These are phyloP conservation scores for Sericinus montela DNA, from an alignment of 2,888 invertebrate species.

Conservation along the genomic window DNA sequence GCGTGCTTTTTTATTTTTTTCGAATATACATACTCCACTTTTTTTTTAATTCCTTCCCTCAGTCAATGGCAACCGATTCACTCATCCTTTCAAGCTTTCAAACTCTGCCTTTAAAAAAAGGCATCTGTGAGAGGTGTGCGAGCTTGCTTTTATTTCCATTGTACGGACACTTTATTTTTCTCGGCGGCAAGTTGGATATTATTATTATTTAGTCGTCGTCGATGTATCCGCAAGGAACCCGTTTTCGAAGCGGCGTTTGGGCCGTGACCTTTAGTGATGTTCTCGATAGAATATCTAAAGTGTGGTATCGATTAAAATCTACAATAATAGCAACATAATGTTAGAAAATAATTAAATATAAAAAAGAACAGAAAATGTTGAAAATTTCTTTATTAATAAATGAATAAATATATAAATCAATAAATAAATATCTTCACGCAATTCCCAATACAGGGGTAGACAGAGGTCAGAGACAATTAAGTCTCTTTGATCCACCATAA, in stretches of 20 bases:
- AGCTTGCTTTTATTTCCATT: conserved; percentile 41
- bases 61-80: conserved; percentile 33
- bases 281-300: conserved; percentile 17
- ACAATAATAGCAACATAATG: no score
- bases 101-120: conserved; percentile 30
- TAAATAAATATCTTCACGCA: no score
- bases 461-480: no score
- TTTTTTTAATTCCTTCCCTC: conserved; percentile 30
- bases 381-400: no score
- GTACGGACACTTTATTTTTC: conserved; percentile 47
- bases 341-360: no score
- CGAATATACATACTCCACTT: conserved; percentile 21
- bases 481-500: no score
- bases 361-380: no score
- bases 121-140: conserved; percentile 36
- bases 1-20: conserved; percentile 26
- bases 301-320: conserved; percentile 30
- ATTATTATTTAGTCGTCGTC: conserved; percentile 60
- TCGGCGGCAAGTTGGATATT: conserved; percentile 46
- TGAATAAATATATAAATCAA: no score
- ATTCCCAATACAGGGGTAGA: no score
- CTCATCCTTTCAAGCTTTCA: conserved; percentile 26
- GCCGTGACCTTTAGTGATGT: conserved; percentile 71
- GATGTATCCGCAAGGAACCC: conserved; percentile 58
- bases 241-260: conserved; percentile 61